Evolutionary conservation across 2,113 vertebrate genomes (phyloP), one percentile per base, ranked within the genome.

Genomic region (Sapayoa aenigma): DNA sequence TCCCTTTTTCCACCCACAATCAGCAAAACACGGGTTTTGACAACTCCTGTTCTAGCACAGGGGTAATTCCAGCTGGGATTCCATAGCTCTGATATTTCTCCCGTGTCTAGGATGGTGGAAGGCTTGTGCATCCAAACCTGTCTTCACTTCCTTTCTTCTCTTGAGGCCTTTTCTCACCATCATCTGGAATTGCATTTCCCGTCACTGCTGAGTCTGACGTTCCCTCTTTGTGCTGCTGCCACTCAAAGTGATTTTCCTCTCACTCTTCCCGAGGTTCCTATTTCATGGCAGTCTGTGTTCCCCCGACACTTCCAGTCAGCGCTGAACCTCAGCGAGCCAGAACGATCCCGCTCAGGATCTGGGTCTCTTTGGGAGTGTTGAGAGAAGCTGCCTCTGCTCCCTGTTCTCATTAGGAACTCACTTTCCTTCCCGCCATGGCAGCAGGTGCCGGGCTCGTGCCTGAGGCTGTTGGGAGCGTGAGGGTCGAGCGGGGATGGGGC

Each of bases 251-350:
- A 30, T 58, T 68, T 75, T 15, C 37, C 39, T 90, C 46, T 30
- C 5, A 0, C 28, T 76, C 91, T 91, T 77, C 10, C 44, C 3
- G 31, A 73, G 71, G 31, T 60, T 52, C 77, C 42, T 62, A 0
- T 37, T 50, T 58, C 2, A 8, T 2, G 7, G 8, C 15, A 37
- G 3, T 37, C 33, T 9, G 10, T 14, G 12, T 78, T 78, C 41
- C 52, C 78, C 58, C 18, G 22, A 4, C 35, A 2, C 31, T 37
- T 35, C 24, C 0, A 47, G 14, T 13, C 33, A 24, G 44, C 28
- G 2, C 31, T 8, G 59, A n/a, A 3, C 49, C 63, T 76, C 5
- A 0, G 9, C 8, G 15, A 68, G 28, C 24, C 30, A 4, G 25
- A 42, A 12, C 14, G 6, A 8, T 12, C 30, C 63, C 2, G 0